These are phyloP conservation scores for Pollenia griseotomentosa DNA, from an alignment of 2,888 invertebrate genomes.

Conservation along the genomic window DNA sequence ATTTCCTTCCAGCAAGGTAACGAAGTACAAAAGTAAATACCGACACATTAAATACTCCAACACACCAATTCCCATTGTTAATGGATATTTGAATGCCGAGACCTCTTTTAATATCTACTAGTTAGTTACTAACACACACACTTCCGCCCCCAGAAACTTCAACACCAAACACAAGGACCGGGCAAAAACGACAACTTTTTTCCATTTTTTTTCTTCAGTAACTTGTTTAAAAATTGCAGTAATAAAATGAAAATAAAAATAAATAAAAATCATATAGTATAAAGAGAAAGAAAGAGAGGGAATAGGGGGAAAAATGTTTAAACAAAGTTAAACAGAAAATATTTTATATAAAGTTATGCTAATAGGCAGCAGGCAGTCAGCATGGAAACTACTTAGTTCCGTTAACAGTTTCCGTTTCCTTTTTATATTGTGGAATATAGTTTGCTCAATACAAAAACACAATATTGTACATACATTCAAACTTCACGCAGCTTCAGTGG, in stretches of 20 bases:
- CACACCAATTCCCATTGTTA: constrained; percentile 14
- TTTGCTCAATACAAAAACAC: constrained; percentile 52
- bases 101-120: constrained; percentile 21
- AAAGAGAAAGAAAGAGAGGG: constrained; percentile 22
- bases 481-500: neutral
- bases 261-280: constrained; percentile 34
- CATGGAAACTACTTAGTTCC: constrained; percentile 69
- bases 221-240: constrained; percentile 5
- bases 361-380: constrained; percentile 69
- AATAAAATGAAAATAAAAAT: constrained; percentile 37
- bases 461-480: neutral
- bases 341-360: constrained; percentile 70
- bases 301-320: constrained; percentile 29
- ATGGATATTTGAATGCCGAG: constrained; percentile 14
- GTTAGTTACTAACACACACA: neutral
- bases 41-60: constrained; percentile 6
- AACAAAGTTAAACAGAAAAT: constrained; percentile 36
- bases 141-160: neutral
- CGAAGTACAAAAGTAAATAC: neutral
- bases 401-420: constrained; percentile 72
- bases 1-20: neutral
- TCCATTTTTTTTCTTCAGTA: neutral
- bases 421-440: constrained; percentile 52
- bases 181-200: neutral
- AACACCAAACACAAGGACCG: neutral